Conservation (phyloP, 1,140 invertebrate genomes). For the Piezodorus guildinii region DNA sequence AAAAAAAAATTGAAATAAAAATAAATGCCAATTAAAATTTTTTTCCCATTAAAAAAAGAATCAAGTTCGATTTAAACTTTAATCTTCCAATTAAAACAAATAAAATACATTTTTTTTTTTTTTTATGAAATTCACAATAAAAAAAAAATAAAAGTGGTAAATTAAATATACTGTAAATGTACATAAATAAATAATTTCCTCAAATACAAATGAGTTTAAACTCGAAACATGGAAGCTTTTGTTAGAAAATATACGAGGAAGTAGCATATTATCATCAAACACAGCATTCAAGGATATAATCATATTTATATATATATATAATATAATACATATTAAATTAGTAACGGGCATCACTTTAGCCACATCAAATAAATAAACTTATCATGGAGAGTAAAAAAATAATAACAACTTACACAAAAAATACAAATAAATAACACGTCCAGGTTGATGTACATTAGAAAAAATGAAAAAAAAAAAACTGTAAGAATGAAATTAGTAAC, state of each 20-base stretch:
- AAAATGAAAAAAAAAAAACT: not conserved
- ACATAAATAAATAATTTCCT: conserved; percentile 4
- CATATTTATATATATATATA: not conserved
- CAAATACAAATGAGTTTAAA: not conserved
- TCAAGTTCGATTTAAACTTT: conserved; percentile 10
- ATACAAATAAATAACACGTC: conserved; percentile 21
- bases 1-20: conserved; percentile 1
- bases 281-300: no score
- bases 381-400: conserved; percentile 20
- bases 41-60: not conserved
- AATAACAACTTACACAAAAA: conserved; percentile 23
- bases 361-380: conserved; percentile 20
- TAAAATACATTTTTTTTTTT: no score
- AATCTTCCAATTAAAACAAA: not conserved
- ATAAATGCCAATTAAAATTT: conserved; percentile 5
- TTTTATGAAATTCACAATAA: not conserved
- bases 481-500: conserved; percentile 2
- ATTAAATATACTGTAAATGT: not conserved
- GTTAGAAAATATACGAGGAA: not conserved
- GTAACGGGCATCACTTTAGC: conserved; percentile 3
- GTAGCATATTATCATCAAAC: not conserved
- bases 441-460: conserved; percentile 12
- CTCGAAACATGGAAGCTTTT: not conserved
- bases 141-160: conserved; percentile 1
- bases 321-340: conserved; percentile 12